Percentiles rank a stretch among this genome's conserved stretches.
Conservation (phyloP, 2,888 invertebrate species). For the Autographa pulchrina region DNA sequence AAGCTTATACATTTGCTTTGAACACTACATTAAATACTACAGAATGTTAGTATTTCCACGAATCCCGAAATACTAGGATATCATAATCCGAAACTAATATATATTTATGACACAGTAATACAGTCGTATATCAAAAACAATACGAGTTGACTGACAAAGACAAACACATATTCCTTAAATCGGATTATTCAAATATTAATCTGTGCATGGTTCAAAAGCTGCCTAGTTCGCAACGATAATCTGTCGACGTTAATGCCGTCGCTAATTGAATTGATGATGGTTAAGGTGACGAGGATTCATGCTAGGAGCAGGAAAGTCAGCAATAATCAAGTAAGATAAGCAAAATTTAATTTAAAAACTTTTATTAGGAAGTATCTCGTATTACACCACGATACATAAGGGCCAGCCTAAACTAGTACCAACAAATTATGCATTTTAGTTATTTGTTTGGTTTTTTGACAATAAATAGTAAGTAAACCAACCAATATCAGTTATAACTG, state of each 20-base stretch:
- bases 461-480: no score
- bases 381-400: no score
- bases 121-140: slow-evolving; percentile 10
- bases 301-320: slow-evolving; percentile 8
- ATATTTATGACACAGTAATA: background rate
- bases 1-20: no score
- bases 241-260: slow-evolving; percentile 34
- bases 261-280: slow-evolving; percentile 55
- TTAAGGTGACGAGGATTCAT: slow-evolving; percentile 5
- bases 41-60: background rate
- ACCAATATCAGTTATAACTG: no score
- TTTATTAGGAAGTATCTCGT: no score
- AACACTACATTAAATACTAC: background rate
- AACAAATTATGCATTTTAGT: no score
- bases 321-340: background rate
- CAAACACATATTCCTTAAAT: slow-evolving; percentile 25
- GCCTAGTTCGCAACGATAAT: slow-evolving; percentile 37
- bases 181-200: slow-evolving; percentile 45
- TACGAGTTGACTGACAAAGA: slow-evolving; percentile 22
- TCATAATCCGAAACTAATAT: background rate
- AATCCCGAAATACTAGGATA: background rate
- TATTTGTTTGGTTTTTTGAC: no score
- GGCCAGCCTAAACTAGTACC: no score
- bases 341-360: no score
- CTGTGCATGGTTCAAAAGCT: slow-evolving; percentile 42